Evolutionary conservation across 2,797 vertebrate species (phyloP).

Genomic region (Capromys pilorides): DNA sequence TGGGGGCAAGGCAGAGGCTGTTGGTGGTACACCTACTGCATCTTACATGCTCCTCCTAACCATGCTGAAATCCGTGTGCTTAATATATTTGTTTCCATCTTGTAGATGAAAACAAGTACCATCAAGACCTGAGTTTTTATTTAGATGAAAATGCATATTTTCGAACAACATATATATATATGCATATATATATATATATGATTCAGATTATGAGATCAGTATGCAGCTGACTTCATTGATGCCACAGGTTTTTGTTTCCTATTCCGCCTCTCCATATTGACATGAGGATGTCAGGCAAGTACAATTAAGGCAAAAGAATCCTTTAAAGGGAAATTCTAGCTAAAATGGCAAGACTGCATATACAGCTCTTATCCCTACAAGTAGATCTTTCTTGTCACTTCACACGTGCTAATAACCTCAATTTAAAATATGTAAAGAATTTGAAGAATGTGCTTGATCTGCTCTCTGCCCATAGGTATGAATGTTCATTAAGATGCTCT

Average conservation of each 20-base stretch:
- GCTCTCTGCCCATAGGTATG: background rate
- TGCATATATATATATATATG: too few relatives aligned
- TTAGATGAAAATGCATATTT: background rate
- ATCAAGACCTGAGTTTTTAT: background rate
- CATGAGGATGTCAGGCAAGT: background rate
- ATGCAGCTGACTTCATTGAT: background rate
- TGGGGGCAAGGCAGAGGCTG: background rate
- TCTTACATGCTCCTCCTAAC: background rate
- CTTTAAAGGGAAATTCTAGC: background rate
- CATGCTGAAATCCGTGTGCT: background rate
- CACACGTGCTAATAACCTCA: background rate
- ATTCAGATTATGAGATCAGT: background rate
- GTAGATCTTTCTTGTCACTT: background rate
- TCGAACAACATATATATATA: background rate
- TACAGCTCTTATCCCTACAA: background rate
- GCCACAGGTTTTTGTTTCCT: background rate
- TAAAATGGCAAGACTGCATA: background rate
- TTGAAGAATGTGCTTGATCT: slow-evolving; percentile 17
- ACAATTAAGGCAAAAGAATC: background rate
- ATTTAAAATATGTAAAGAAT: background rate
- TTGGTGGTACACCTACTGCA: too few relatives aligned
- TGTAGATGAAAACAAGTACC: background rate
- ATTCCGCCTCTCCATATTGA: background rate
- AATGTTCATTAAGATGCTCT: background rate
- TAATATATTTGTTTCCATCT: slow-evolving; percentile 16